Evolutionary conservation across 2,113 vertebrate species (phyloP).

Genomic region (Hippopotamus amphibius): DNA sequence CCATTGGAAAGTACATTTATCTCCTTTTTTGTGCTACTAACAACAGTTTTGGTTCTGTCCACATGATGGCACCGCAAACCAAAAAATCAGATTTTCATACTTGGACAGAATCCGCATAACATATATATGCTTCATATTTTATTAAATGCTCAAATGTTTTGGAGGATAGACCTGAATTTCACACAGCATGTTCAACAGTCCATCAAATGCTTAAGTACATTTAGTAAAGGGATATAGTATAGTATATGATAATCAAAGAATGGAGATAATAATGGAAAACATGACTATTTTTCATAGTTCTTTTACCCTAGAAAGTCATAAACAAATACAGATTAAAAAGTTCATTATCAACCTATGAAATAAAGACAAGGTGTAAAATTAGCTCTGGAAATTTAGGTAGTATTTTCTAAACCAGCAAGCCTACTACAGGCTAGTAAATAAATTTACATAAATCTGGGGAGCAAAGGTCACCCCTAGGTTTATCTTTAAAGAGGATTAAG

Average conservation of each 20-base stretch:
- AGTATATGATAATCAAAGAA: neutral
- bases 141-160: neutral
- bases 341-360: neutral
- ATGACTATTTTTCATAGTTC: neutral
- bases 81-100: neutral
- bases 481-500: neutral
- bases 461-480: conserved; percentile 31
- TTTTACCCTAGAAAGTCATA: neutral
- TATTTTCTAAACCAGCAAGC: neutral
- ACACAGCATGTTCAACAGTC: neutral
- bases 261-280: neutral
- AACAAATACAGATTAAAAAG: neutral
- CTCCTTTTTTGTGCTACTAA: neutral
- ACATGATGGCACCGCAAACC: conserved; percentile 40
- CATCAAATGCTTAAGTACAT: neutral
- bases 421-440: neutral
- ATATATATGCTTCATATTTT: neutral
- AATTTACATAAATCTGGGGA: neutral
- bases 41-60: conserved; percentile 34
- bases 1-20: neutral
- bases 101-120: neutral
- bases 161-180: neutral
- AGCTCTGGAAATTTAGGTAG: neutral
- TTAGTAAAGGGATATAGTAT: neutral
- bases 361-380: neutral